Evolutionary conservation across 2,888 invertebrate species (phyloP), one percentile per base, ranked within the genome.

Genomic region (Leptarthrus brevirostris): DNA sequence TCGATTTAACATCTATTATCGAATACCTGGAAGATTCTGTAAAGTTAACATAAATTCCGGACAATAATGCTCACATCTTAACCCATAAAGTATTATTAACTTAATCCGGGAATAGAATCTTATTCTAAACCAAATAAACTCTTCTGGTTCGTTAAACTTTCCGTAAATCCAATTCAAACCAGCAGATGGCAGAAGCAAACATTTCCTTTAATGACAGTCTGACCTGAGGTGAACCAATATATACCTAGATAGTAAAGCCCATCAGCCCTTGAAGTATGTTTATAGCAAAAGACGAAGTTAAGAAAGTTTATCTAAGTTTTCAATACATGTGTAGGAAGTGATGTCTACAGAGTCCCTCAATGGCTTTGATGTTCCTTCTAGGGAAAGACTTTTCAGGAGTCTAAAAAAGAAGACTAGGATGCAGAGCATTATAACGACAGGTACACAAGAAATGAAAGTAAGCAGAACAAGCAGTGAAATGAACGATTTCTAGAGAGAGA

Each of bases 211-310:
- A 34, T 58, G 36, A 58, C 58, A 58, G 36, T 58, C 26, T 58
- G 58, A 58, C 58, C 58, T 16, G 36, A 58, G 58, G 20, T 58
- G 58, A 58, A 36, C 34, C 36, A 58, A 58, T 58, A 36, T 58
- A 58, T 3, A 40, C 40, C 6, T 2, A 40, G 58, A 56, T 18
- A 34, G 36, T 36, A 58, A 36, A 58, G 58, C 58, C 58, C 58
- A 34, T 36, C 18, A 20, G 34, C 36, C 26, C 36, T 26, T 34
- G n/a, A 40, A 40, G 58, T 36, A 26, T 36, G 58, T 58, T 58
- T 58, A 56, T 56, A 26, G 56, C 30, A 16, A 10, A 56, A 56
- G 56, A 26, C 36, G 36, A 2, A 58, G 34, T 58, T 58, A 36
- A 30, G 36, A 16, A 58, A 58, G 58, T 58, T 58, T 58, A 10